A percentile compares a stretch with the other conserved stretches of the same genome.
Conservation (phyloP, 2,888 invertebrate species). For the Thereva unica region DNA sequence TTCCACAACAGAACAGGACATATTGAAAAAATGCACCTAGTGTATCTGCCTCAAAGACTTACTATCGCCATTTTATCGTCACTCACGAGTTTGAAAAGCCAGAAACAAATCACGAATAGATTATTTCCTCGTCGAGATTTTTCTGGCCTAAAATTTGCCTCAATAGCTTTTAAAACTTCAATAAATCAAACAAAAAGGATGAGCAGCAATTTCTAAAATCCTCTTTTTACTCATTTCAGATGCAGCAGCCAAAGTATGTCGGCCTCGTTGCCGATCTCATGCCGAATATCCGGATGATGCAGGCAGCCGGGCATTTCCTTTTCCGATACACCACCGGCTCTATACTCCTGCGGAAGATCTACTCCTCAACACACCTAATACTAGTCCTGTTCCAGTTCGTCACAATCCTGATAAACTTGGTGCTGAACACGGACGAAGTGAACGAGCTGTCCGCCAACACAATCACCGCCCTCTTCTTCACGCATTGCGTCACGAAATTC, state of each 20-base stretch:
- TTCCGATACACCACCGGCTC: conserved; percentile 75
- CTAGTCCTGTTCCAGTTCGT: conserved; percentile 67
- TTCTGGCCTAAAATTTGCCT: no score
- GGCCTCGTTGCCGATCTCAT: conserved; percentile 83
- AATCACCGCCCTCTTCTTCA: conserved; percentile 79
- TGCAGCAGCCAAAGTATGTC: conserved; percentile 52
- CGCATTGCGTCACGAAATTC: conserved; percentile 76
- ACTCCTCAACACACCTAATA: conserved; percentile 65
- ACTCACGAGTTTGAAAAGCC: no score
- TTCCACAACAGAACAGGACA: no score
- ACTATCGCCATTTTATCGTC: no score
- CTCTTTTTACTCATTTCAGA: conserved; percentile 33
- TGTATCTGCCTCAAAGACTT: no score
- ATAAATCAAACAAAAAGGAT: neutral
- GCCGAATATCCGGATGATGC: conserved; percentile 81
- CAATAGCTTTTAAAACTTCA: no score
- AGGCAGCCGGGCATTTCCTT: conserved; percentile 75
- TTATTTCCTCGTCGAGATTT: neutral
- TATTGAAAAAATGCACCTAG: no score
- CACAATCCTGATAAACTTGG: conserved; percentile 70
- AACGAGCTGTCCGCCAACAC: conserved; percentile 77
- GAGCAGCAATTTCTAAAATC: neutral
- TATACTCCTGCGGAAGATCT: conserved; percentile 64
- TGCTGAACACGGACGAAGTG: conserved; percentile 73
- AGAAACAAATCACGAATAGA: no score